Evolutionary conservation across 2,113 vertebrate species (phyloP), one percentile per base, ranked within the genome.

Genomic region (Hepsetus odoe): DNA sequence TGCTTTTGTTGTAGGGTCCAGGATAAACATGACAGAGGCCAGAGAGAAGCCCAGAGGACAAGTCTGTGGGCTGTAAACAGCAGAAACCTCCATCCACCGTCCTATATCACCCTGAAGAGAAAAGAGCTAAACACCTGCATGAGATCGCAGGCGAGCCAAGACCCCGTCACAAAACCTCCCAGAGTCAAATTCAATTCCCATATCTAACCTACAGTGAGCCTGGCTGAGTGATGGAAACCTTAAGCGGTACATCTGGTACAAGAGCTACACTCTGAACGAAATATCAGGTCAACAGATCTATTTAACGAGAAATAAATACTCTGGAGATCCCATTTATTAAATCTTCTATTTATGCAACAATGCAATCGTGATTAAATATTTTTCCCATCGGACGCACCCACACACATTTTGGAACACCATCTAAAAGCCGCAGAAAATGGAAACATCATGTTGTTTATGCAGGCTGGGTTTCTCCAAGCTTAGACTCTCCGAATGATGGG

Each of bases 1-100:
- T 87, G 82, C 85, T 87, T 86, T 85, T 83, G 74, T 85, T 88
- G 82, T 79, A 84, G 58, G 72, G 73, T 55, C 86, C 71, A 85
- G 46, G 76, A 88, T 83, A 83, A 90, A 86, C 82, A 77, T 28
- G 20, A 35, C 51, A 46, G n/a, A 5, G 56, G 30, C 40, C 71
- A 62, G 24, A 40, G 42, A 32, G 44, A 69, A 24, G 20, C 55
- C 33, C 26, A 16, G 9, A 44, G 32, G 18, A 28, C 65, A 44
- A 8, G 55, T 30, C 49, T 61, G 13, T 1, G 28, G 55, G 38
- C 35, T 20, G 33, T 22, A 4, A 72, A 61, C 5, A 5, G 55
- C 22, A 49, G n/a, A 59, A 51, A 68, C 51, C 33, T 33, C n/a
- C 7, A 24, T 59, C 65, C 8, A 33, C 69, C 38, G 58, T 35